phyloP scores from a whole-genome alignment of 2,113 vertebrate species.

The Myrmophylax atrothorax region DNA sequence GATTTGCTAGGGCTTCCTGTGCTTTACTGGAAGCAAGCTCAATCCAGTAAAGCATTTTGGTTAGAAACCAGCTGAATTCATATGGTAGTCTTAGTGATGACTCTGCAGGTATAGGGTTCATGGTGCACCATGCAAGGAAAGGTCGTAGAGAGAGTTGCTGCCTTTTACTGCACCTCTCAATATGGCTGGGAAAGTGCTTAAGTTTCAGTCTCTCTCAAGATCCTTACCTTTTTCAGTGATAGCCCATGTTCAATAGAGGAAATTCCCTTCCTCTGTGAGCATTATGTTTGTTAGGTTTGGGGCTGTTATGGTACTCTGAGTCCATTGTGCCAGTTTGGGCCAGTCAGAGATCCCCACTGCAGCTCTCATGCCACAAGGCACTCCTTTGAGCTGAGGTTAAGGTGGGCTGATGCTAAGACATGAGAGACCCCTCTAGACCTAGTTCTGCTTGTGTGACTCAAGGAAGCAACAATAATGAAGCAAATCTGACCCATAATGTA shows the following conservation, averaged over 20 bases:
- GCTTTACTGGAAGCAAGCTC: neutral
- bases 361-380: too few species aligned
- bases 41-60: neutral
- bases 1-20: neutral
- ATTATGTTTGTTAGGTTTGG: neutral
- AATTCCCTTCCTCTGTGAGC: neutral
- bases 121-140: neutral
- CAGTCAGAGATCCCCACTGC: neutral
- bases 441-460: neutral
- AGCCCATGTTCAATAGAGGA: neutral
- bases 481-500: neutral
- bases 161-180: too few species aligned
- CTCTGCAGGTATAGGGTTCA: neutral
- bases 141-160: accelerated
- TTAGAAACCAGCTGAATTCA: neutral
- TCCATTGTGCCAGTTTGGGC: neutral
- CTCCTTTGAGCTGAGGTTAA: neutral
- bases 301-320: neutral
- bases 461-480: neutral
- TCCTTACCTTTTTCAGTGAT: neutral
- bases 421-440: neutral
- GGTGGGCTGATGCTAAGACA: neutral
- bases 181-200: neutral
- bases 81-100: neutral
- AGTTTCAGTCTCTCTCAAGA: neutral